A percentile compares a stretch with the other conserved stretches of the same genome.
phyloP scores from a whole-genome alignment of 2,888 invertebrate genomes.

The Blera fallax region DNA sequence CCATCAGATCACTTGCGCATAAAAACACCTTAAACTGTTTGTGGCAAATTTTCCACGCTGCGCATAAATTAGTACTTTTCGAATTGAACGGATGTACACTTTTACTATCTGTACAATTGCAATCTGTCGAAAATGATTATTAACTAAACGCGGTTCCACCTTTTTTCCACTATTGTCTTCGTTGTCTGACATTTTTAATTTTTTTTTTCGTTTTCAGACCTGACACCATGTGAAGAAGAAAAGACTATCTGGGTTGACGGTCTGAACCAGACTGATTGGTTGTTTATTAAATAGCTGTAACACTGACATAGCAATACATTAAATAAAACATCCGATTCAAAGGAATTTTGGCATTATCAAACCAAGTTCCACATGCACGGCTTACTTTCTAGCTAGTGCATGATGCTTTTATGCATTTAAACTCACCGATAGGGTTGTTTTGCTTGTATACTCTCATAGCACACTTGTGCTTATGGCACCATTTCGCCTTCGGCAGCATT shows the following conservation, averaged over 20 bases:
- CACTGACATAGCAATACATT: no score
- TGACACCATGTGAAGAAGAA: neutral
- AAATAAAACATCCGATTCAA: no score
- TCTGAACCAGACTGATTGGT: neutral
- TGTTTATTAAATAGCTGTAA: neutral
- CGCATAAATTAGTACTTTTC: neutral
- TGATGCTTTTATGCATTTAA: no score
- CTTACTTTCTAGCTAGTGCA: no score
- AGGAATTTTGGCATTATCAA: no score
- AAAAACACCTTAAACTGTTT: slow-evolving; percentile 10
- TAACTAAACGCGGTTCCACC: neutral
- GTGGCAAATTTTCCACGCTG: neutral
- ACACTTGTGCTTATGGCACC: no score
- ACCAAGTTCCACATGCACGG: no score
- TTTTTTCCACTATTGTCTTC: neutral
- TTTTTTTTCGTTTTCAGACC: neutral
- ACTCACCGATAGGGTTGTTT: no score
- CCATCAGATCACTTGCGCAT: neutral
- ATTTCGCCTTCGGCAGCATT: no score
- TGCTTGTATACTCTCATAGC: no score
- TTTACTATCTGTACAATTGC: slow-evolving; percentile 3
- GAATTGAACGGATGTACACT: neutral
- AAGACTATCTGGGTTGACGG: neutral
- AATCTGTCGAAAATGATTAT: neutral
- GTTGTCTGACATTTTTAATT: neutral